Base-by-base conservation (phyloP, 1,140 invertebrate genomes). In the Eubasilissa regina region DNA sequence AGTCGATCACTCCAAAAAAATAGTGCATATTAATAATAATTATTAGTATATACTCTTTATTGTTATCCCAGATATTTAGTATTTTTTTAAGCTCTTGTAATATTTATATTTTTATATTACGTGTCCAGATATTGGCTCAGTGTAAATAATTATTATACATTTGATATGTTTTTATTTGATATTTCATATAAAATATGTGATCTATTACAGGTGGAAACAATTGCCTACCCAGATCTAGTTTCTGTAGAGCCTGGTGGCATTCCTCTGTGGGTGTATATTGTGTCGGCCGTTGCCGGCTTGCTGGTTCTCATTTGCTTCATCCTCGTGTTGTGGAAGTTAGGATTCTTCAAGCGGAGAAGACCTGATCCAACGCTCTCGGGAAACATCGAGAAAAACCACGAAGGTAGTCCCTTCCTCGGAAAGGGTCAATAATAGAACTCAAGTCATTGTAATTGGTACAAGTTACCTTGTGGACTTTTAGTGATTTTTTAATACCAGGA, bases 311-410 rank as follows among this genome's bases (percentile, higher is more conserved):
- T 96, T 9, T 83, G 96, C 0, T 87, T 97, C 43, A 94, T 94
- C n/a, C 88, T 95, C 19, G 86, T 93, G 4, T 85, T 97, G 21
- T 96, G 95, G 93, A 96, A 95, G 88, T 89, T 94, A 43, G 96
- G 96, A 56, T 98, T 98, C 90, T 98, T 98, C 89, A 96, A 96
- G 85, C 85, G 94, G 73, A 92, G 93, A 86, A 91, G 94, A 80
- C 94, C 94, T 9, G 95, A 96, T 86, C 93, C 93, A 0, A 96
- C 95, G 15, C 84, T 96, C 0, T 95, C 94, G 6, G 95, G 95
- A 7, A 97, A 96, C 86, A 86, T 96, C 25, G 93, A 94, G 85
- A 95, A 95, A 84, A 93, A 94, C 77, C 93, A 93, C 43, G 93
- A 95, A 83, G 88, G 88, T 35, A 91, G 89, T 78, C 90, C 91